phyloP scores from a whole-genome alignment of 2,113 vertebrate species.

The Syngnathus scovelli region DNA sequence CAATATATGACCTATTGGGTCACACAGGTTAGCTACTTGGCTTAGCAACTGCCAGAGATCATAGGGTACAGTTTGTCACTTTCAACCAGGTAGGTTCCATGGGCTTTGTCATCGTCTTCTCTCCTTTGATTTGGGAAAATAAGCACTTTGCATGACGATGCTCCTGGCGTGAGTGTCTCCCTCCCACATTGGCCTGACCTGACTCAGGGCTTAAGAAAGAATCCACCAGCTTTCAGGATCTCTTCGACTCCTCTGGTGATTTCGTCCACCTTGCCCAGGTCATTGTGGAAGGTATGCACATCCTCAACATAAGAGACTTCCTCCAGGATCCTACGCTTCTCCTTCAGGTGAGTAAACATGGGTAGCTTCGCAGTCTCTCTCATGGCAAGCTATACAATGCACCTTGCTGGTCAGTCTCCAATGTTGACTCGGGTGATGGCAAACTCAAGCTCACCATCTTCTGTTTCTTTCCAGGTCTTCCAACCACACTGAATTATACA shows the following conservation, averaged over 20 bases:
- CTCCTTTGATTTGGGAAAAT: no score
- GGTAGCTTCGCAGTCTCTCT: not conserved
- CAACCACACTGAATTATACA: conserved; percentile 25
- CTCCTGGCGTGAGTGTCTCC: not conserved
- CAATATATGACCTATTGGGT: conserved; percentile 13
- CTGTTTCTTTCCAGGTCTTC: conserved; percentile 18
- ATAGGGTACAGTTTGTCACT: no score
- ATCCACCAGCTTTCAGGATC: not conserved
- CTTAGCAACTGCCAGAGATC: no score
- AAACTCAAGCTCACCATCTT: conserved; percentile 13
- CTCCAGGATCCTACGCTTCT: not conserved
- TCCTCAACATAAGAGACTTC: not conserved
- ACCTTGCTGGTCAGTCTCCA: not conserved
- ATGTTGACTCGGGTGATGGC: not conserved
- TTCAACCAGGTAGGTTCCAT: no score
- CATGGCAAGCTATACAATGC: not conserved
- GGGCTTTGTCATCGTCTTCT: no score
- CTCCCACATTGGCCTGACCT: not conserved
- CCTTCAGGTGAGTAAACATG: not conserved
- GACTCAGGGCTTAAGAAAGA: not conserved
- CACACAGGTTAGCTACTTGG: conserved; percentile 7
- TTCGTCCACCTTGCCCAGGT: not conserved
- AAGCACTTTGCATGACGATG: no score
- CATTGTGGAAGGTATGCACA: not conserved
- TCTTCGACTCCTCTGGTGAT: not conserved